Evolutionary conservation across 2,797 vertebrate species (phyloP).

Genomic region (Eremophila alpestris): DNA sequence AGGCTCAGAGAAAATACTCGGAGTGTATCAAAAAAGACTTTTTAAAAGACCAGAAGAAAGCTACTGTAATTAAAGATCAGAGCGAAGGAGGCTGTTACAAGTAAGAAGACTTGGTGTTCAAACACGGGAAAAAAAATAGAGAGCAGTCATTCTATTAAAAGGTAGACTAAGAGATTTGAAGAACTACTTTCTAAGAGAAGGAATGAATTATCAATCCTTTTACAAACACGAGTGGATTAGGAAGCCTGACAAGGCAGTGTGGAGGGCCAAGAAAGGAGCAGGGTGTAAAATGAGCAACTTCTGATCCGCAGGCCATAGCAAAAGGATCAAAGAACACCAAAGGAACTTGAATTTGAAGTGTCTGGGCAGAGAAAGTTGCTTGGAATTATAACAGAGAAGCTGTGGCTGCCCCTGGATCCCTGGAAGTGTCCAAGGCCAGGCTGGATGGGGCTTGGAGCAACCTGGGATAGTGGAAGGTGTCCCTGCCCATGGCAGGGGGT

Average conservation of each 20-base stretch:
- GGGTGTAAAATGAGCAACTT: background rate
- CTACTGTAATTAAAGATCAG: conserved; percentile 60
- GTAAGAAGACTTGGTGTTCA: conserved; percentile 43
- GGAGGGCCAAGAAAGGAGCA: background rate
- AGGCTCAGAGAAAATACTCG: background rate
- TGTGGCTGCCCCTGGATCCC: background rate
- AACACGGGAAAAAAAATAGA: conserved; percentile 42
- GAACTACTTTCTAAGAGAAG: background rate
- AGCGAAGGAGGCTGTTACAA: conserved; percentile 44
- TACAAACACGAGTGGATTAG: conserved; percentile 9
- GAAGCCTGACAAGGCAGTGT: background rate
- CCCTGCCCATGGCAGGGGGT: background rate
- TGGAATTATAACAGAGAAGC: background rate
- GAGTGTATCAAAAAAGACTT: conserved; percentile 44
- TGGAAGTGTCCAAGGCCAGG: background rate
- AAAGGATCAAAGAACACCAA: background rate
- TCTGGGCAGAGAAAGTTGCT: background rate
- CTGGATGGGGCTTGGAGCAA: background rate
- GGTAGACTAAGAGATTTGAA: conserved; percentile 44
- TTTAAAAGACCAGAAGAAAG: conserved; percentile 49
- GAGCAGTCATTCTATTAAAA: conserved; percentile 37
- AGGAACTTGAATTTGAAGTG: background rate
- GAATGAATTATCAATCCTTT: conserved; percentile 23
- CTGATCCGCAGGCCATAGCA: fast-evolving
- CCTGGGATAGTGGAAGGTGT: background rate